phyloP scores from a whole-genome alignment of 1,140 invertebrate species.

The Hylyphantes graminicola region DNA sequence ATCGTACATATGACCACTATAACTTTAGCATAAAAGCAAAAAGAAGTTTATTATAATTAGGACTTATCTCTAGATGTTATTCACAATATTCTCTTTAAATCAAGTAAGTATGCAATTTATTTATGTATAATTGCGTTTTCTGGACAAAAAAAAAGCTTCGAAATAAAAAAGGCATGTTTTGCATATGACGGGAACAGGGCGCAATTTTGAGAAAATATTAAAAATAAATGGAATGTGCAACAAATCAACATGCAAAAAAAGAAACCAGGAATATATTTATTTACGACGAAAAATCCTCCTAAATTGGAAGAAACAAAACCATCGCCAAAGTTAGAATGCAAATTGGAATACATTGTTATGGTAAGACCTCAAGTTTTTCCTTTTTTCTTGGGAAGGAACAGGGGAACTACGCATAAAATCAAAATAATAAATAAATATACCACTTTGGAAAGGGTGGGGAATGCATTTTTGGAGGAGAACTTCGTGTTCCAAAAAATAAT shows the following conservation, averaged over 20 bases:
- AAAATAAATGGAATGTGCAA: too few relatives aligned
- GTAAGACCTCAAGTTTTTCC: constrained; percentile 26
- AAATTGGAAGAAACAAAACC: constrained; percentile 37
- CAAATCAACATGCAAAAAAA: not conserved
- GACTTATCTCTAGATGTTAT: too few relatives aligned
- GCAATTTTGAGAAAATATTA: too few relatives aligned
- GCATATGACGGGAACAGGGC: too few relatives aligned
- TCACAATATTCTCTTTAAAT: too few relatives aligned
- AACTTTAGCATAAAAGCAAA: too few relatives aligned
- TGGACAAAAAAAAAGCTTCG: not conserved
- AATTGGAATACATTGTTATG: constrained; percentile 46
- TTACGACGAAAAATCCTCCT: constrained; percentile 20
- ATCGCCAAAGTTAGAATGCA: constrained; percentile 17
- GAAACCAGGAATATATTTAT: constrained; percentile 15
- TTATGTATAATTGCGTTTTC: not conserved
- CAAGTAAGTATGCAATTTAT: not conserved
- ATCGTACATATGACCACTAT: too few relatives aligned
- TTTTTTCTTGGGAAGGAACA: constrained; percentile 1
- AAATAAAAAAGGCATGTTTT: not conserved
- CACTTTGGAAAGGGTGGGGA: not conserved
- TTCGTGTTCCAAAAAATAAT: constrained; percentile 16
- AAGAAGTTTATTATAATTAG: too few relatives aligned
- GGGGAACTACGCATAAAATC: not conserved
- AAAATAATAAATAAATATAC: constrained; percentile 27
- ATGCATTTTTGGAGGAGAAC: not conserved